Percentiles rank a stretch among this genome's conserved stretches.
Evolutionary conservation across 2,888 invertebrate species (phyloP).

Genomic region (Spialia ferax): DNA sequence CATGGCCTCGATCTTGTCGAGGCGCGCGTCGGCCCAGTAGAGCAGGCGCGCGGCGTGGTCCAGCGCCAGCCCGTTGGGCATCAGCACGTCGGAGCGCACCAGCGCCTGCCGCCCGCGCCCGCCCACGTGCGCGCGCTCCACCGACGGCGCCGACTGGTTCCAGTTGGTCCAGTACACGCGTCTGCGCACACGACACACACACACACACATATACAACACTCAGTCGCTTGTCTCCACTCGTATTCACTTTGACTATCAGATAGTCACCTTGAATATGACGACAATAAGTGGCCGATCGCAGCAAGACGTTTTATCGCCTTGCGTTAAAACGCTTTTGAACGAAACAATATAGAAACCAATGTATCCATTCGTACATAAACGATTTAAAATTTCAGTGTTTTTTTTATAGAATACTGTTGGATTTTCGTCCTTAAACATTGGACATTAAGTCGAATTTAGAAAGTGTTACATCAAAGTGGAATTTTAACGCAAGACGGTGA

Average conservation of each 20-base stretch:
- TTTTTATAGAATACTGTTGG: too few relatives aligned
- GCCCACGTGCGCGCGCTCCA: conserved; percentile 91
- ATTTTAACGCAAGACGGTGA: too few relatives aligned
- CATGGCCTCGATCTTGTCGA: conserved; percentile 92
- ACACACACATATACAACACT: not conserved
- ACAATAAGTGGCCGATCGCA: too few relatives aligned
- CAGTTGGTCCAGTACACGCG: conserved; percentile 96
- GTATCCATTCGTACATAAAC: too few relatives aligned
- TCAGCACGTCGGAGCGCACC: conserved; percentile 89
- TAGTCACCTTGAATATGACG: too few relatives aligned
- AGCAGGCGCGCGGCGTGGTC: conserved; percentile 90
- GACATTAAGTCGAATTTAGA: too few relatives aligned
- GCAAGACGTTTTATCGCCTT: too few relatives aligned
- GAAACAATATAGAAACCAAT: too few relatives aligned
- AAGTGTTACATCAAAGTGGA: too few relatives aligned
- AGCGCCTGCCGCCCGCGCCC: conserved; percentile 88
- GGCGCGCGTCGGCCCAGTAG: conserved; percentile 94
- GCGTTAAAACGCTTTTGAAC: too few relatives aligned
- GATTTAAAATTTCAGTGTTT: too few relatives aligned
- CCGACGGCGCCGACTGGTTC: conserved; percentile 92
- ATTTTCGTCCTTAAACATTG: too few relatives aligned
- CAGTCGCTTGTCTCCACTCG: not conserved
- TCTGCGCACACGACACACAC: conserved; percentile 56
- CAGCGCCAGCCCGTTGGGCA: conserved; percentile 91
- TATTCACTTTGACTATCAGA: not conserved